Conservation (phyloP, 2,113 vertebrate genomes). For the Oriolus oriolus region DNA sequence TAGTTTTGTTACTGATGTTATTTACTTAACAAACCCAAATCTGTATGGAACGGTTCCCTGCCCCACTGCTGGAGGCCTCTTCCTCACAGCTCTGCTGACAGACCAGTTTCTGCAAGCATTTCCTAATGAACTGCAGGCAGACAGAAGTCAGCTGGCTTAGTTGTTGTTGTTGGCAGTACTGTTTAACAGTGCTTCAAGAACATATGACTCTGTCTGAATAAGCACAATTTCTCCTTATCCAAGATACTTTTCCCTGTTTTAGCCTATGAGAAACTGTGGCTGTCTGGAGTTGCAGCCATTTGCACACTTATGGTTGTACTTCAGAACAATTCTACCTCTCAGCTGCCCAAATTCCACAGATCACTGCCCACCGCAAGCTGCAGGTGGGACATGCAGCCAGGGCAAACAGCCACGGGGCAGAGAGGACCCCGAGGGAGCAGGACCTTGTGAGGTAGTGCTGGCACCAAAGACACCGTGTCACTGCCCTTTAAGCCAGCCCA, state of each 20-base stretch:
- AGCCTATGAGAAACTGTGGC: accelerated
- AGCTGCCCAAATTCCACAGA: not conserved
- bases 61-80: not conserved
- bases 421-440: not conserved
- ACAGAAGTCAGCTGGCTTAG: not conserved
- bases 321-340: not conserved
- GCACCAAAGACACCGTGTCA: not conserved
- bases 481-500: not conserved
- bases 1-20: not conserved
- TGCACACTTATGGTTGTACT: not conserved
- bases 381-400: not conserved
- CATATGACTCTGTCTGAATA: not conserved
- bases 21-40: not conserved
- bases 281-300: not conserved
- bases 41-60: not conserved
- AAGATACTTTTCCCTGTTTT: not conserved
- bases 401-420: accelerated
- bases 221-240: not conserved
- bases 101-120: not conserved
- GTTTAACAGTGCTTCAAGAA: not conserved
- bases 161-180: not conserved
- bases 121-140: not conserved
- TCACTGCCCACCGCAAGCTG: accelerated
- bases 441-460: not conserved
- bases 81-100: not conserved